Base-by-base conservation (phyloP, 1,140 invertebrate species). In the Neelides sp. region DNA sequence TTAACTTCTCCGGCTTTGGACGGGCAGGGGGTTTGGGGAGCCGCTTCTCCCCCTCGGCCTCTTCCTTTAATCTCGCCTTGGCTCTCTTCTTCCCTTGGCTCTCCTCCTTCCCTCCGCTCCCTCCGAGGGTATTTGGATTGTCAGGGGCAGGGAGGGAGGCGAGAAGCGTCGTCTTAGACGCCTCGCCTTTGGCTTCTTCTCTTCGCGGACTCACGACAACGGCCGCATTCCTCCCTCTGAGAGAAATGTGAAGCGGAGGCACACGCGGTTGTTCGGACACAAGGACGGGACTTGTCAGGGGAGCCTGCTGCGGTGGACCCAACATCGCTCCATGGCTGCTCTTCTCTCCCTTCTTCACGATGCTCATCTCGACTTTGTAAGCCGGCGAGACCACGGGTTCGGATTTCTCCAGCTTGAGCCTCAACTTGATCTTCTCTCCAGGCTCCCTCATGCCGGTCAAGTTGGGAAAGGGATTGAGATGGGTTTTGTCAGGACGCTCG, bases 221-320 rank as follows among this genome's bases (percentile, higher is more conserved):
- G n/a, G 82, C 83, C 13, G 83, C 82, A 68, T 88, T 88, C 37
- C 83, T 72, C 7, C 86, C 86, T 54, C 85, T 72, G 40, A 92
- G 68, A 43, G 85, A 87, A 61, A 92, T 91, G 64, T 91, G 87
- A 61, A 92, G 69, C 2, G 87, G 87, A 20, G 88, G 87, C 17
- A 92, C 86, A 50, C 85, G 72, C 1, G 82, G 78, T 61, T 88
- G 85, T 50, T 79, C 78, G 1, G 51, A 5, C 54, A 24, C 27
- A 27, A 24, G 36, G 19, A 2, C 37, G 23, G 13, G 52, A 44
- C 27, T 32, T 43, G 17, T 12, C 34, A 19, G 42, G 17, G 26
- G 45, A 23, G 24, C 34, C 23, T 35, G 8, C 37, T 19, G n/a
- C 15, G 7, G 51, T 23, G 10, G 41, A 30, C 13, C 24, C 15